Percentiles rank a stretch among this genome's conserved stretches.
Evolutionary conservation across 23 tunicate genomes (phyloP).

Genomic region (Halocynthia aurantium): DNA sequence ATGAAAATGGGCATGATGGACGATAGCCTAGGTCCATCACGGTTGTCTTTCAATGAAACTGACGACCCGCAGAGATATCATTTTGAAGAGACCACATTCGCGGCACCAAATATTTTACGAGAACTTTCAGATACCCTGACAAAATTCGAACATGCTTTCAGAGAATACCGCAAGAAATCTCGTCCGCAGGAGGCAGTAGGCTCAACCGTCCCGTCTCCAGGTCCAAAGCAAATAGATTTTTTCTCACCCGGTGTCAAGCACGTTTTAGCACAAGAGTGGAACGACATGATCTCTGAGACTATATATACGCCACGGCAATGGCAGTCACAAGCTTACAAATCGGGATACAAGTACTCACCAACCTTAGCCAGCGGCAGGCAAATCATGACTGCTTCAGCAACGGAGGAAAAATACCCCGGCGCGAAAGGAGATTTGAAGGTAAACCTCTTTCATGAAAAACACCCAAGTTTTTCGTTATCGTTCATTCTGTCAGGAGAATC

Average conservation of each 20-base stretch:
- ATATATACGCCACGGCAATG: constrained; percentile 58
- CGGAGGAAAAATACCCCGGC: constrained; percentile 1
- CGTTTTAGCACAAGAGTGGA: constrained; percentile 66
- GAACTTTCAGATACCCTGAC: constrained; percentile 68
- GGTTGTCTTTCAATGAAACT: constrained; percentile 47
- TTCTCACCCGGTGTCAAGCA: constrained; percentile 50
- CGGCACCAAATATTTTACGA: constrained; percentile 82
- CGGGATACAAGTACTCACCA: constrained; percentile 38
- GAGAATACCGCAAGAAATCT: constrained; percentile 38
- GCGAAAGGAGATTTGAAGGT: constrained; percentile 27
- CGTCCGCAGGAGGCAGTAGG: constrained; percentile 48
- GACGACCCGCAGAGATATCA: constrained; percentile 86
- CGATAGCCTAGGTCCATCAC: constrained; percentile 39
- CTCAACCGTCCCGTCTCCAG: constrained; percentile 33
- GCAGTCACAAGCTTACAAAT: constrained; percentile 67
- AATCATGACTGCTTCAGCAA: constrained; percentile 5
- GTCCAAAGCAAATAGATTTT: constrained; percentile 35
- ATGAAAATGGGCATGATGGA: constrained; percentile 31
- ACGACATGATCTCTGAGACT: constrained; percentile 50
- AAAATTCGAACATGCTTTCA: constrained; percentile 39
- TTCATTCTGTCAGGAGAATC: too few species aligned
- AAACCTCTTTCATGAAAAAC: neutral
- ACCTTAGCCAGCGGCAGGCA: constrained; percentile 36
- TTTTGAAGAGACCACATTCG: constrained; percentile 88
- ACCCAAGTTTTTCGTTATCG: too few species aligned